phyloP scores from a whole-genome alignment of 2,113 vertebrate species.

The Cyphomyrus plagiostoma region DNA sequence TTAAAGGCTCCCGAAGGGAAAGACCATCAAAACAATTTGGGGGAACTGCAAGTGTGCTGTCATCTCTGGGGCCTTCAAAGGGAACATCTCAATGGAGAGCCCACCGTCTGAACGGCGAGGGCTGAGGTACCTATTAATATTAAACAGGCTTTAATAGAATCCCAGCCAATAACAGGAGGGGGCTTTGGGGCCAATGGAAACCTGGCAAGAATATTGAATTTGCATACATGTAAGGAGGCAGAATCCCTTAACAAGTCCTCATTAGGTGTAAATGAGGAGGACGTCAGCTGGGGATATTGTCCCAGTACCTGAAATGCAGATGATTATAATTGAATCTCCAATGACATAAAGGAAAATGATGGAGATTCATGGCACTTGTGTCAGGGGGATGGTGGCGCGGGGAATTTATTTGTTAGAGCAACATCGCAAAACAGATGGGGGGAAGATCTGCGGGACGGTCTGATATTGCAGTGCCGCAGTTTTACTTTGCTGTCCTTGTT shows the following conservation, averaged over 20 bases:
- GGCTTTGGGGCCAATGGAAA: constrained; percentile 32
- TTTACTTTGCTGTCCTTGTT: neutral
- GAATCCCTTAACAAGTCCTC: constrained; percentile 40
- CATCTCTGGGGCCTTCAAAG: constrained; percentile 37
- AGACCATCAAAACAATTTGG: constrained; percentile 47
- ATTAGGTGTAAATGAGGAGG: constrained; percentile 38
- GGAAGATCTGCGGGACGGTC: neutral
- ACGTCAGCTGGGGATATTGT: constrained; percentile 27
- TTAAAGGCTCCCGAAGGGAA: constrained; percentile 38
- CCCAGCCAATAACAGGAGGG: constrained; percentile 28
- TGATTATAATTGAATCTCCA: constrained; percentile 42
- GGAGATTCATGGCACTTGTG: neutral
- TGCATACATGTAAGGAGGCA: constrained; percentile 33
- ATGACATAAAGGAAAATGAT: constrained; percentile 26
- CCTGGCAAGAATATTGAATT: constrained; percentile 33
- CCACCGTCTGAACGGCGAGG: constrained; percentile 30
- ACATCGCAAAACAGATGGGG: neutral
- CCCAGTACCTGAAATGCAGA: constrained; percentile 31
- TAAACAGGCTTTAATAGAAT: constrained; percentile 43
- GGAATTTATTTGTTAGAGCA: neutral
- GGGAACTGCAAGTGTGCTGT: constrained; percentile 30
- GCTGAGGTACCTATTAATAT: constrained; percentile 40
- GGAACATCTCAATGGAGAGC: constrained; percentile 40
- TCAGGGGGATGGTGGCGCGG: neutral
- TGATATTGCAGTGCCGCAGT: neutral